Evolutionary conservation across 2,888 invertebrate species (phyloP), one percentile per base, ranked within the genome.

Genomic region (Rhorus exstirpatorius): DNA sequence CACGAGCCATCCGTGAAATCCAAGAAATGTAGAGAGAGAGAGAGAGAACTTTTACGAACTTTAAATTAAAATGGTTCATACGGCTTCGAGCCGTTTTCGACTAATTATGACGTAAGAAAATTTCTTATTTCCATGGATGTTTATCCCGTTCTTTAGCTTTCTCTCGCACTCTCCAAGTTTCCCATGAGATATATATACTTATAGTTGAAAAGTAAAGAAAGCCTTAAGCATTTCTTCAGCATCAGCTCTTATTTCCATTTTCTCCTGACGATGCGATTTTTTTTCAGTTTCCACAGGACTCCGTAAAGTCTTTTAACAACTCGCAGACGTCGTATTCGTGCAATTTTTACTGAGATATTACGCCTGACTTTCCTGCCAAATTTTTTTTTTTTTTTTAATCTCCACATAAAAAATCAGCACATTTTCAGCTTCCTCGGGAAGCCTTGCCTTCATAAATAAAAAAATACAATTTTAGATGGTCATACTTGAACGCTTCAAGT

Each of bases 31-130:
- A 31, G 26, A 21, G 51, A 68, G 14, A 24, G 51, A 70, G 61
- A 19, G n/a, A 26, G 26, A 61, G 51, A 44, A 55, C 61, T 68
- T 63, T 19, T 55, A 51, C 44, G 14, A 81, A 81, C 81, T 81
- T 81, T 81, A 74, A 81, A 81, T 81, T 81, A 78, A 81, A 81
- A 78, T 78, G 74, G 58, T 78, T 74, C 55, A 55, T 68, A 78
- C 61, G 31, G 74, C 81, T 81, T 70, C 55, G 26, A 63, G 68
- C 72, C 68, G 67, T 81, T 81, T 77, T 55, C 49, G 74, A 68
- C 63, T 81, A 78, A 78, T 78, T 81, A 74, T 78, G 68, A 72
- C 58, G 81, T 78, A 70, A 55, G 78, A 63, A 74, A 76, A 71
- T 81, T 26, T 68, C 61, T 67, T 63, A 49, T 53, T 46, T 51